These are phyloP conservation scores for Philereme vetulata DNA, from an alignment of 2,888 invertebrate genomes.

Conservation along the genomic window DNA sequence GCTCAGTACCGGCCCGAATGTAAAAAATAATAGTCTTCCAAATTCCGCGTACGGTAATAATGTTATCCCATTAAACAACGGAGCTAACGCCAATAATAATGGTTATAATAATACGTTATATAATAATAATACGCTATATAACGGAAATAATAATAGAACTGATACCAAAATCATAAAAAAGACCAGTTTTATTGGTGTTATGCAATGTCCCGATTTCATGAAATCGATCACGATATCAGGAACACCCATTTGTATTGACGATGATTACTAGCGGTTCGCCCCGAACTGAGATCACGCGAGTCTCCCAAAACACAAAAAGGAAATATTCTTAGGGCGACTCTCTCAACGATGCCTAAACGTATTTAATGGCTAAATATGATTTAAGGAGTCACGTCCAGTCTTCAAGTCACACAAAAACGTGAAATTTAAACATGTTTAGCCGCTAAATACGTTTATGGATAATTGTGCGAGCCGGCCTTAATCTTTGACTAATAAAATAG, in stretches of 20 bases:
- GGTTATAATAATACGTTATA: slow-evolving; percentile 12
- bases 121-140: slow-evolving; percentile 15
- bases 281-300: too few species aligned
- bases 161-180: slow-evolving; percentile 13
- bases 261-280: slow-evolving; percentile 9
- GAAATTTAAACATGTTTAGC: too few species aligned
- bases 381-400: too few species aligned
- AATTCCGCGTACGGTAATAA: neutral
- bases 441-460: too few species aligned
- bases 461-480: too few species aligned
- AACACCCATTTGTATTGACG: slow-evolving; percentile 25
- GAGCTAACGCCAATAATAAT: slow-evolving; percentile 20
- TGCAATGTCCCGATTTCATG: slow-evolving; percentile 39
- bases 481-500: too few species aligned
- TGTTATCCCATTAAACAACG: neutral
- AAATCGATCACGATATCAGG: slow-evolving; percentile 23
- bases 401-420: too few species aligned
- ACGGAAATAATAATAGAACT: slow-evolving; percentile 16
- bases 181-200: slow-evolving; percentile 31
- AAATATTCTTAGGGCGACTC: too few species aligned
- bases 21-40: neutral
- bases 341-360: too few species aligned
- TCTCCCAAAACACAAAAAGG: too few species aligned
- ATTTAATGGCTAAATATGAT: too few species aligned
- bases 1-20: neutral